Conservation (phyloP, 2,888 invertebrate genomes). For the Philereme vetulata region DNA sequence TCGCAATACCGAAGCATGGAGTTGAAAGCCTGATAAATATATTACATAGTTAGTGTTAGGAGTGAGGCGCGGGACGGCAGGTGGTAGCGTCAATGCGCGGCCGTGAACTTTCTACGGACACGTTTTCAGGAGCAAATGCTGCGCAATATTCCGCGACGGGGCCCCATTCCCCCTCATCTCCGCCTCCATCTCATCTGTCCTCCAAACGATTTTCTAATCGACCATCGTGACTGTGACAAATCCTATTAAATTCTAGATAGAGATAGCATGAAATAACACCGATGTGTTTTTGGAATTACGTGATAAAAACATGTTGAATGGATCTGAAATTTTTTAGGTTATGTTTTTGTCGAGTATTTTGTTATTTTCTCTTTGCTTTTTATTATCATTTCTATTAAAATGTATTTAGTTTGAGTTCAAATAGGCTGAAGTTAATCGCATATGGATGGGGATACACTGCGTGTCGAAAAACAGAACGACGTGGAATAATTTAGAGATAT, state of each 20-base stretch:
- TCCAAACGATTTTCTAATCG: slow-evolving; percentile 42
- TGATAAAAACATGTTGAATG: slow-evolving; percentile 1
- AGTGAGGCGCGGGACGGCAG: slow-evolving; percentile 59
- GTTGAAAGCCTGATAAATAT: slow-evolving; percentile 8
- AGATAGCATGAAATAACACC: slow-evolving; percentile 8
- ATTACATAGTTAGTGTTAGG: slow-evolving; percentile 22
- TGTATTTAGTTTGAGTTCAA: slow-evolving; percentile 74
- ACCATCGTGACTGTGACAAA: slow-evolving; percentile 37
- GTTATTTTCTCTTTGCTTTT: slow-evolving; percentile 7
- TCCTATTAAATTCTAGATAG: slow-evolving; percentile 16
- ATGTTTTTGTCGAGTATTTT: not conserved
- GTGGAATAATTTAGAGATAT: slow-evolving; percentile 43
- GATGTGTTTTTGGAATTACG: not conserved
- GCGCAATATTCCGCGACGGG: slow-evolving; percentile 74
- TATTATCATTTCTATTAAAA: slow-evolving; percentile 41
- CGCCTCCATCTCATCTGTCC: slow-evolving; percentile 52
- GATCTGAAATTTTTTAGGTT: slow-evolving; percentile 11
- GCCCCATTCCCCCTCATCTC: slow-evolving; percentile 59
- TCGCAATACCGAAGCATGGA: not conserved
- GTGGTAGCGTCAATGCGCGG: slow-evolving; percentile 81
- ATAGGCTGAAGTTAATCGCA: slow-evolving; percentile 52
- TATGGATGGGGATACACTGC: slow-evolving; percentile 44
- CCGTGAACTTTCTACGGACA: slow-evolving; percentile 84
- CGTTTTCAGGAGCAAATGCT: slow-evolving; percentile 81
- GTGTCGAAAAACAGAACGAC: slow-evolving; percentile 53